Evolutionary conservation across 2,797 vertebrate genomes (phyloP).

Genomic region (Protonibea diacanthus): DNA sequence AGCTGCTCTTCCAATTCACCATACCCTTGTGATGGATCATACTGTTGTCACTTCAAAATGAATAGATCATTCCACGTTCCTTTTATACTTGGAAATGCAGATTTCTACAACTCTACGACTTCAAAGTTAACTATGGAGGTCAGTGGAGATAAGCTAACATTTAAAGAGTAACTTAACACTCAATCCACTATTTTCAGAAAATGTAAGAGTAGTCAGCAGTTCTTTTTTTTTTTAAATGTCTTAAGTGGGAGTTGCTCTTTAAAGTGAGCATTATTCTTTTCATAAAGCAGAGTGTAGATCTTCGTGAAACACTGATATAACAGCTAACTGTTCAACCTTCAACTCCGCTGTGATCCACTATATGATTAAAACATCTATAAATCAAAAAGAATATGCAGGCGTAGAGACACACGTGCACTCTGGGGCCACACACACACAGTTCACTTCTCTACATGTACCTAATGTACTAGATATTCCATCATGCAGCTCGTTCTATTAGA

Average conservation of each 20-base stretch:
- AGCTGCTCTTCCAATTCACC: background rate
- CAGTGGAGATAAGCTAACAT: background rate
- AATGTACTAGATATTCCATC: slow-evolving; percentile 18
- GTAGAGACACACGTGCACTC: background rate
- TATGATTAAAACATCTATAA: background rate
- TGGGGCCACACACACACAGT: background rate
- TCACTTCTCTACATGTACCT: background rate
- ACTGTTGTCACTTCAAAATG: background rate
- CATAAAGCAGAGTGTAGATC: background rate
- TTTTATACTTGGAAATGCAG: background rate
- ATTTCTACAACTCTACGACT: background rate
- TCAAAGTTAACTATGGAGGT: background rate
- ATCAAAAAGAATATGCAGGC: background rate
- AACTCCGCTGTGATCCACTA: too few relatives aligned
- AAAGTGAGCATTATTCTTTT: background rate
- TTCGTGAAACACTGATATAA: background rate
- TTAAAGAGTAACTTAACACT: background rate
- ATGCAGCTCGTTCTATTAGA: slow-evolving; percentile 11
- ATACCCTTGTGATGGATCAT: background rate
- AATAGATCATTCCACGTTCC: background rate
- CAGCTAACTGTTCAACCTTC: background rate
- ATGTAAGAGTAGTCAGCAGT: too few relatives aligned
- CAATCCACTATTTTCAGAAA: too few relatives aligned
- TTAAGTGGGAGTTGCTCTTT: background rate
- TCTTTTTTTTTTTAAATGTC: background rate